phyloP scores from a whole-genome alignment of 2,113 vertebrate genomes.

The Colistium nudipinnis region DNA sequence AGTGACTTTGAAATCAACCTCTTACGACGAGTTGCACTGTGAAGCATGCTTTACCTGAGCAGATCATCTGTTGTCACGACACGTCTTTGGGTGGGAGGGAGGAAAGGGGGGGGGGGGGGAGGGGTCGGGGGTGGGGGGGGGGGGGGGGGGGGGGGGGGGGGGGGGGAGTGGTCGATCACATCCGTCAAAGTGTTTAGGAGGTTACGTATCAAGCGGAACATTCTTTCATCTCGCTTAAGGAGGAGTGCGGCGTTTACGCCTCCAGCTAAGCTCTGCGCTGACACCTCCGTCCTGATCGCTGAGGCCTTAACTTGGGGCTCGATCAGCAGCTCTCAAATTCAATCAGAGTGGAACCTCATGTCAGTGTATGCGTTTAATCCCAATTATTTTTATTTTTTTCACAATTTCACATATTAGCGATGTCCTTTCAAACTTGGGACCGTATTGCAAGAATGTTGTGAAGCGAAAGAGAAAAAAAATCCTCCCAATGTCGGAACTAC shows the following conservation, averaged over 20 bases:
- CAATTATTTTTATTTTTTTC: conserved; percentile 10
- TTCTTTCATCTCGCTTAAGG: conserved; percentile 74
- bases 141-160: too few relatives aligned
- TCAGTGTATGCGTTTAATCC: conserved; percentile 60
- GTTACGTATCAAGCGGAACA: conserved; percentile 65
- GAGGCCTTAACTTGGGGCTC: conserved; percentile 66
- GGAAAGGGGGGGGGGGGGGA: conserved; percentile 26
- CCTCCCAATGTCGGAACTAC: conserved; percentile 14
- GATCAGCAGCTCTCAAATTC: conserved; percentile 64
- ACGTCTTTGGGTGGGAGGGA: conserved; percentile 38
- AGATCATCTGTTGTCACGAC: conserved; percentile 75
- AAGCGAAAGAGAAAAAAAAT: conserved; percentile 7
- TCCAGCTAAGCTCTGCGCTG: conserved; percentile 62
- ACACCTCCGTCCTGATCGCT: conserved; percentile 60
- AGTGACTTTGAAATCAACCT: conserved; percentile 81
- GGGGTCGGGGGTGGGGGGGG: too few relatives aligned
- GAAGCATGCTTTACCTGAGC: conserved; percentile 75
- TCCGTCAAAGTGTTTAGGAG: conserved; percentile 69
- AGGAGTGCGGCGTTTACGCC: conserved; percentile 58
- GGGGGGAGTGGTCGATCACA: conserved; percentile 63
- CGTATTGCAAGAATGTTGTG: neutral
- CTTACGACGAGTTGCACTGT: conserved; percentile 64
- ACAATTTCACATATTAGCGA: conserved; percentile 21
- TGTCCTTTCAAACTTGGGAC: conserved; percentile 6
- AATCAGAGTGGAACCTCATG: conserved; percentile 63